Conservation (phyloP, 2,797 vertebrate species). For the Trachops cirrhosus region DNA sequence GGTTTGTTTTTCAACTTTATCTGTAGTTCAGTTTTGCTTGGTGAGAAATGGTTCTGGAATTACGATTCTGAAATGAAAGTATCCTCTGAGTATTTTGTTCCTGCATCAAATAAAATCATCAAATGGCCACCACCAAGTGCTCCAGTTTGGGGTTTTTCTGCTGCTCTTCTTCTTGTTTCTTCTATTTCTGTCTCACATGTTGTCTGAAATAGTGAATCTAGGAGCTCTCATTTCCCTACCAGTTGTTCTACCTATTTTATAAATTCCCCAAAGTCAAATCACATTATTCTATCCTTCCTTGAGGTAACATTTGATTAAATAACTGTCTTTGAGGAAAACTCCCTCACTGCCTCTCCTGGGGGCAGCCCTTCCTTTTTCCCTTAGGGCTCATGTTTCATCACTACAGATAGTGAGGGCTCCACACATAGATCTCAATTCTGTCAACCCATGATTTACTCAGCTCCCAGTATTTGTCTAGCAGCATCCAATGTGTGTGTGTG, state of each 20-base stretch:
- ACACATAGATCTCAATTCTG: background rate
- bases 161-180: background rate
- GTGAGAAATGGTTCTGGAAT: slow-evolving; percentile 23
- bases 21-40: slow-evolving; percentile 6
- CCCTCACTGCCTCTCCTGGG: background rate
- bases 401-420: background rate
- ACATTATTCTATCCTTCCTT: background rate
- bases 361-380: background rate
- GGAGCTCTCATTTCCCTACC: background rate
- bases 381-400: background rate
- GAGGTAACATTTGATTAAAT: background rate
- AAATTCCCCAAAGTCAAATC: background rate
- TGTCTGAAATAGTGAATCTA: background rate
- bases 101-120: background rate
- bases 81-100: background rate
- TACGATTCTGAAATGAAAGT: background rate
- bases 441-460: background rate
- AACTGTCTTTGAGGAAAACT: background rate
- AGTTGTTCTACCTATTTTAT: background rate
- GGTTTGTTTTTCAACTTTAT: slow-evolving; percentile 32
- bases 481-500: background rate
- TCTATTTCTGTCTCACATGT: background rate
- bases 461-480: background rate
- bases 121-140: background rate
- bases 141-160: background rate